Conservation (phyloP, 2,888 invertebrate species). For the Dynastes grantii region DNA sequence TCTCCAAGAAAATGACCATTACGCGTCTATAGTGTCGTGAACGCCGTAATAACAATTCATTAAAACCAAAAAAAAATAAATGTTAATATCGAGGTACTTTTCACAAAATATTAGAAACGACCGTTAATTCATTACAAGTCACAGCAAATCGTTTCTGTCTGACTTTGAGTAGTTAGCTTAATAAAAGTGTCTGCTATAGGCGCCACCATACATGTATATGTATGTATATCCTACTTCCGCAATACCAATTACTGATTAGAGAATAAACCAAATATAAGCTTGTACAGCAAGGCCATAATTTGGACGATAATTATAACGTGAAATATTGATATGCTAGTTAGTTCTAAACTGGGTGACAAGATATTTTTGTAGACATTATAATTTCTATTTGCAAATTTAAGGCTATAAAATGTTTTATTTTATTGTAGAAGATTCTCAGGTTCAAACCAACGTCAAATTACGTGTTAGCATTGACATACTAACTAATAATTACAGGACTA, state of each 20-base stretch:
- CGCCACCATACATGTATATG: neutral
- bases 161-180: neutral
- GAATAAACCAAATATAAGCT: neutral
- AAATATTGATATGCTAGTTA: slow-evolving; percentile 19
- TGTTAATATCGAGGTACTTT: no score
- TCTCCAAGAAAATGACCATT: slow-evolving; percentile 11
- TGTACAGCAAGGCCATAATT: neutral
- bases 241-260: slow-evolving; percentile 17
- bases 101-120: no score
- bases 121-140: no score
- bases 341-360: neutral
- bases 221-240: slow-evolving; percentile 23
- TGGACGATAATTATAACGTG: slow-evolving; percentile 26
- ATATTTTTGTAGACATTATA: no score
- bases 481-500: no score
- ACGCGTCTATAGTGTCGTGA: neutral
- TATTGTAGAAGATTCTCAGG: no score
- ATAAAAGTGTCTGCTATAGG: neutral
- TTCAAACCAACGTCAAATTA: no score
- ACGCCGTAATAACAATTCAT: neutral
- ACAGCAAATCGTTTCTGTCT: slow-evolving; percentile 4
- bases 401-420: no score
- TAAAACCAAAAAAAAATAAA: neutral
- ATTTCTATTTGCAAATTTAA: no score
- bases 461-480: no score